Evolutionary conservation across 2,797 vertebrate species (phyloP), one percentile per base, ranked within the genome.

Genomic region (Acropternis orthonyx): DNA sequence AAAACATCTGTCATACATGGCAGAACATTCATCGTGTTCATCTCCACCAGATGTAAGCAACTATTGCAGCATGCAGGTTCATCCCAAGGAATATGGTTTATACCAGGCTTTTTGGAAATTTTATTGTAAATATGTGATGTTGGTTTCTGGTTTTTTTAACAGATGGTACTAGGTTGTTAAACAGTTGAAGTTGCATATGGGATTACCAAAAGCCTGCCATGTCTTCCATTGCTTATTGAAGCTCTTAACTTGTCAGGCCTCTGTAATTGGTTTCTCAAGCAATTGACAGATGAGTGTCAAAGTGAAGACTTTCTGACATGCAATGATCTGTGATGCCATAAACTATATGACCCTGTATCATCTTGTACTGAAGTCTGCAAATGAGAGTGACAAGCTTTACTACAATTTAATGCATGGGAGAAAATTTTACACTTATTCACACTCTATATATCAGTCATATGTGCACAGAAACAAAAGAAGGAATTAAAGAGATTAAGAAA

Each of bases 211-310:
- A 94, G n/a, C 12, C 17, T 75, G 32, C 37, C 34, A 14, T 44
- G 32, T 59, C n/a, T 89, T 28, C 39, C 63, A 30, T 18, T 72
- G 28, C 62, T 74, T 81, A 18, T 55, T 74, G 39, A 84, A 92
- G 17, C 13, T 63, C 39, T 82, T 39, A 52, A 44, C 41, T 77
- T 91, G 52, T 81, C 77, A 91, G 48, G 21, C 30, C n/a, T 58
- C 87, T 77, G 39, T 89, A 89, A 93, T 82, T 91, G 28, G 78
- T 94, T 85, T 89, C 67, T 93, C 63, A 79, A 85, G 49, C 12
- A 81, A n/a, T 3, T 79, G 94, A 82, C 85, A 56, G 18, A 20
- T 22, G 30, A 67, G 7, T 68, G 78, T 72, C 71, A 75, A 85
- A 32, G 49, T 49, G 81, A 46, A 63, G 44, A 41, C 37, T 75